Evolutionary conservation across 2,113 vertebrate species (phyloP), one percentile per base, ranked within the genome.

Genomic region (Odocoileus hemionus): DNA sequence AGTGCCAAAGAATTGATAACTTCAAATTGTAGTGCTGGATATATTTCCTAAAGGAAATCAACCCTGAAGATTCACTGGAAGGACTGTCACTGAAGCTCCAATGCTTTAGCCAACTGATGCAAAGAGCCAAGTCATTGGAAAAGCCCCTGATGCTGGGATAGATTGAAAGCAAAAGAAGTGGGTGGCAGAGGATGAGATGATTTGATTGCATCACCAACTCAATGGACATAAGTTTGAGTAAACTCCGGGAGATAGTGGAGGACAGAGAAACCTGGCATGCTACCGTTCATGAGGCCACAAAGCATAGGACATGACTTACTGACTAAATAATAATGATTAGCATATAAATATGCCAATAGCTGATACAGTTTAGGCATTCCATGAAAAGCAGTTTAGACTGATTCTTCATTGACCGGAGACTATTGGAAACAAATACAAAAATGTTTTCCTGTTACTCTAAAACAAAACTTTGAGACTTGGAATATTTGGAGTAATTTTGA

Each of bases 401-500:
- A 33, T 25, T 90, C 76, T 93, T 52, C 28, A 50, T 55, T 36
- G 12, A 17, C 67, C 1, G 25, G 85, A 86, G 54, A 94, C 30
- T 43, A 61, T 6, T 33, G 17, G 11, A 95, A 89, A 88, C 26
- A 90, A 76, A 64, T 45, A 3, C n/a, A 57, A 97, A 89, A 90
- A 43, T 83, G 82, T 43, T 39, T 94, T 93, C 25, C 70, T 78
- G 36, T 43, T 92, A 57, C 25, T 21, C 14, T 94, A 15, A 95
- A 86, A 88, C 15, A 61, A 76, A 82, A n/a, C 52, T 92, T 82
- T 86, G 36, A 64, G 21, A 94, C 45, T 88, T 76, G 12, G 28
- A 86, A 47, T 43, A 82, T 67, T 76, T 82, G 30, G 5, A 94
- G n/a, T 89, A 82, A 76, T 96, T 92, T 86, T 89, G n/a, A 95